Evolutionary conservation across 2,888 invertebrate species (phyloP).

Genomic region (Drosophila percnosoma): DNA sequence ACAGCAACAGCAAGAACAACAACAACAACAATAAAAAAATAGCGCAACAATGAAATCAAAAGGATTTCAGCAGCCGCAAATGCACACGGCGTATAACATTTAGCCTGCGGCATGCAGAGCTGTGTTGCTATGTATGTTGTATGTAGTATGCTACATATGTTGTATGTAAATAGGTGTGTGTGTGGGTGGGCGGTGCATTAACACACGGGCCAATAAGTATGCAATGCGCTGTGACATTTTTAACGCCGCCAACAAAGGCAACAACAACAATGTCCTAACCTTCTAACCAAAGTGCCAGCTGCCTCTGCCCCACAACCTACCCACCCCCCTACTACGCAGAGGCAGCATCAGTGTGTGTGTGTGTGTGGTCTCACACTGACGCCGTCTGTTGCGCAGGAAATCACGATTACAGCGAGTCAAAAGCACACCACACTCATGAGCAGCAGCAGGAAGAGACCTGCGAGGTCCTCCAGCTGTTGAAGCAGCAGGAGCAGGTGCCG

Average conservation of each 20-base stretch:
- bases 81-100: slow-evolving; percentile 75
- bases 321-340: too few species aligned
- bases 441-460: slow-evolving; percentile 17
- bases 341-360: slow-evolving; percentile 14
- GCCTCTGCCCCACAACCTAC: slow-evolving; percentile 15
- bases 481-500: neutral
- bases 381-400: slow-evolving; percentile 72
- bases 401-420: slow-evolving; percentile 75
- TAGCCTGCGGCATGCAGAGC: slow-evolving; percentile 61
- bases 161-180: neutral
- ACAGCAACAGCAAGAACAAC: slow-evolving; percentile 18
- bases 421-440: slow-evolving; percentile 36
- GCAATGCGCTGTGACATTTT: slow-evolving; percentile 82
- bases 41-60: slow-evolving; percentile 56
- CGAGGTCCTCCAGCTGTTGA: slow-evolving; percentile 2
- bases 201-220: slow-evolving; percentile 80
- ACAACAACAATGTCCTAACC: slow-evolving; percentile 39
- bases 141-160: neutral
- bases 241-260: slow-evolving; percentile 72
- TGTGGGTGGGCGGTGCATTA: slow-evolving; percentile 64
- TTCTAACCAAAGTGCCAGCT: slow-evolving; percentile 49
- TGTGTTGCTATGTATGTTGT: slow-evolving; percentile 8
- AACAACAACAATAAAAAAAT: slow-evolving; percentile 4
- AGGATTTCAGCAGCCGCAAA: slow-evolving; percentile 72
- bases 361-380: slow-evolving; percentile 42